A percentile compares a stretch with the other conserved stretches of the same genome.
Conservation (phyloP, 2,797 vertebrate species). For the Furcifer pardalis region DNA sequence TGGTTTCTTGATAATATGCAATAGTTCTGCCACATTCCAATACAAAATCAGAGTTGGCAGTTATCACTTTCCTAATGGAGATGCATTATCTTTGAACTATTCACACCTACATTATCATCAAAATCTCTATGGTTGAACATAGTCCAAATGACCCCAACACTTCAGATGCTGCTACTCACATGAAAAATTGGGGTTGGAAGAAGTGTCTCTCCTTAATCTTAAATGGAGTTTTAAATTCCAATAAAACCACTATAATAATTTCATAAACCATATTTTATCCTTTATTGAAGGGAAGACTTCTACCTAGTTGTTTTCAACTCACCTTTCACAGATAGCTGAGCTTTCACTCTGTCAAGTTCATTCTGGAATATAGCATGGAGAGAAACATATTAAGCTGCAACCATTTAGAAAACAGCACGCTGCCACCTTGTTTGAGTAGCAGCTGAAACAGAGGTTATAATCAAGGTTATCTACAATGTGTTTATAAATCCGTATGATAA, state of each 20-base stretch:
- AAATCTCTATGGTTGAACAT: background rate
- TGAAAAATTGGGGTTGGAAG: background rate
- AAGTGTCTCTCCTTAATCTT: background rate
- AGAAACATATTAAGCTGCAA: constrained; percentile 20
- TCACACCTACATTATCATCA: background rate
- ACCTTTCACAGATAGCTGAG: constrained; percentile 88
- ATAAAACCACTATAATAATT: background rate
- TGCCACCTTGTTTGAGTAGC: too few relatives aligned
- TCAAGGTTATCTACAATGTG: too few relatives aligned
- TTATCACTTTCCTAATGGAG: constrained; percentile 32
- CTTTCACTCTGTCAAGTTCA: constrained; percentile 87
- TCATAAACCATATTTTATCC: accelerated
- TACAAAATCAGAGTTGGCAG: constrained; percentile 28
- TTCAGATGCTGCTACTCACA: background rate
- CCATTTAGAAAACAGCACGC: too few relatives aligned
- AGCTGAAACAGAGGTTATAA: too few relatives aligned
- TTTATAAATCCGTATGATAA: too few relatives aligned
- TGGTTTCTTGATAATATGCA: constrained; percentile 39
- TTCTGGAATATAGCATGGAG: constrained; percentile 82
- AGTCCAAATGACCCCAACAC: background rate
- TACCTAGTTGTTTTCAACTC: constrained; percentile 49
- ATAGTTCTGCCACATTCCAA: constrained; percentile 3
- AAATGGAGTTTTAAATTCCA: background rate
- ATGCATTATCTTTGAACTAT: background rate
- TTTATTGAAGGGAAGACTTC: background rate